Conservation (phyloP, 2,888 invertebrate species). For the Candidula unifasciata region DNA sequence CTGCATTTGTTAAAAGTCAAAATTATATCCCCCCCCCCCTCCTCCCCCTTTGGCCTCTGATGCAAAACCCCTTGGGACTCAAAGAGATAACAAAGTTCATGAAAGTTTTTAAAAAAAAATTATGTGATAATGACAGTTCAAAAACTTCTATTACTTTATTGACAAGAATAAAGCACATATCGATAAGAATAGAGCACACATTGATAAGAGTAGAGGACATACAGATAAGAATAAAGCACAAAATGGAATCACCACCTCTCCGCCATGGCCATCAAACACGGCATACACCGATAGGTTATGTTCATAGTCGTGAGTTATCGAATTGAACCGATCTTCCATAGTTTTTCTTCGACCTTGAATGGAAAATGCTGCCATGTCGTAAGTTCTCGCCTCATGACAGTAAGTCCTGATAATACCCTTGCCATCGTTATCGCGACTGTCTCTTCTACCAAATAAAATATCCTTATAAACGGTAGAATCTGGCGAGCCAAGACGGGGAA, state of each 20-base stretch:
- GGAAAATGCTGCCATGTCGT: slow-evolving; percentile 89
- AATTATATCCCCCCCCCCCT: too few species aligned
- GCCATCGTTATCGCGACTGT: slow-evolving; percentile 4
- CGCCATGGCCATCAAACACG: slow-evolving; percentile 96
- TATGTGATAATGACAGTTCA: too few species aligned
- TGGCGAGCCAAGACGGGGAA: not conserved
- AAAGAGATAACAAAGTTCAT: too few species aligned
- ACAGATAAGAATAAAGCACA: too few species aligned
- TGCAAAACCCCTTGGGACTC: too few species aligned
- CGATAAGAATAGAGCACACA: too few species aligned
- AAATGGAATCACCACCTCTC: slow-evolving; percentile 82
- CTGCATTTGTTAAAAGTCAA: too few species aligned
- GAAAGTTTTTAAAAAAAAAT: too few species aligned
- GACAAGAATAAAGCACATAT: too few species aligned
- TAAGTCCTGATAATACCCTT: slow-evolving; percentile 27
- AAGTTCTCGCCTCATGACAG: slow-evolving; percentile 44
- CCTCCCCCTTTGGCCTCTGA: too few species aligned
- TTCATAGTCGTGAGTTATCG: slow-evolving; percentile 88
- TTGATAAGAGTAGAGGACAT: too few species aligned
- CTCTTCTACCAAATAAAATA: not conserved
- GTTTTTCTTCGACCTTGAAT: slow-evolving; percentile 91
- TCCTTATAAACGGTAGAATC: not conserved
- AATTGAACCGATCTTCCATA: slow-evolving; percentile 96
- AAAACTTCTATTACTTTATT: too few species aligned
- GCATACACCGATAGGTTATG: slow-evolving; percentile 92